These are phyloP conservation scores for Coregonus clupeaformis DNA, from an alignment of 2,113 vertebrate genomes.

Conservation along the genomic window DNA sequence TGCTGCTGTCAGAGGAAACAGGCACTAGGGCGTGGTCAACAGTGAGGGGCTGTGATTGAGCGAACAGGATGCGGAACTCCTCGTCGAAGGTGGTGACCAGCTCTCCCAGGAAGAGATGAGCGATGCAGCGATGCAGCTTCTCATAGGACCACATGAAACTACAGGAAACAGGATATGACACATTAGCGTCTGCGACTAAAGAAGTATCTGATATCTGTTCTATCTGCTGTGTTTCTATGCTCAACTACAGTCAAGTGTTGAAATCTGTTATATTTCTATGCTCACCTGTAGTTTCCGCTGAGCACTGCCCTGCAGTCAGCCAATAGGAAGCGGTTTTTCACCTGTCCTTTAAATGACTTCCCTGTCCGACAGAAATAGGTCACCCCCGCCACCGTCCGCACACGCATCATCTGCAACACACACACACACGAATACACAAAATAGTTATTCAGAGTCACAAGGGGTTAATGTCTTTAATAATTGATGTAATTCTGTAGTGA, in stretches of 20 bases:
- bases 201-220: too few relatives aligned
- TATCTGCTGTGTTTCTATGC: background rate
- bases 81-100: constrained; percentile 94
- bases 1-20: constrained; percentile 48
- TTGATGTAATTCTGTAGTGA: background rate
- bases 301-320: constrained; percentile 93
- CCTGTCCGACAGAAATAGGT: constrained; percentile 92
- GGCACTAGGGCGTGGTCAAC: constrained; percentile 79
- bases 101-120: constrained; percentile 94
- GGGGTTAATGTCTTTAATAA: background rate
- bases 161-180: constrained; percentile 17
- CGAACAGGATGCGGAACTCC: constrained; percentile 94
- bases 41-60: constrained; percentile 90
- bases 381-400: constrained; percentile 89
- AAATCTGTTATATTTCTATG: background rate
- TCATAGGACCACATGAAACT: constrained; percentile 99
- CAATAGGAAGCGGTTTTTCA: constrained; percentile 94
- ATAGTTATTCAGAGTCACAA: background rate
- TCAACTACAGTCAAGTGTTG: background rate
- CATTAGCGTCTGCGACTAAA: too few relatives aligned
- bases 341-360: constrained; percentile 92
- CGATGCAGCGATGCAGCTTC: constrained; percentile 97
- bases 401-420: constrained; percentile 86
- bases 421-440: background rate
- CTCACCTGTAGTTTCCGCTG: constrained; percentile 95